Evolutionary conservation across 2,797 vertebrate species (phyloP), one percentile per base, ranked within the genome.

Genomic region (Sebastes oblongus): DNA sequence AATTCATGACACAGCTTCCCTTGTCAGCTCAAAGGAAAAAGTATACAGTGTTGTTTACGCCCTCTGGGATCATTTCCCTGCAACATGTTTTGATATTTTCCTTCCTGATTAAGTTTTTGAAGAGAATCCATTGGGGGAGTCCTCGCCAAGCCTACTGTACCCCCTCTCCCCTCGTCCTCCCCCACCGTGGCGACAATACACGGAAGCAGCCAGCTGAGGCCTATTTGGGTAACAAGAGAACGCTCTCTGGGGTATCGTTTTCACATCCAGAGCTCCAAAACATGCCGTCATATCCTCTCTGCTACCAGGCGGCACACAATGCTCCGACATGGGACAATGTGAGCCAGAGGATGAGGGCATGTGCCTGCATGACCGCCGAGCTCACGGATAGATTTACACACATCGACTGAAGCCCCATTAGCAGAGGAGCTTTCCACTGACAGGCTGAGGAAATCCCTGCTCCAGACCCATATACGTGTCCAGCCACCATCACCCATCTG

Each of bases 361-460:
- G 91, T 74, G 76, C 55, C 77, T 74, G 67, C 74, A 55, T 4
- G 64, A 29, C 67, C 5, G n/a, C 70, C 3, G n/a, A 75, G 77
- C 52, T 69, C 66, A 78, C 2, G 75, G 80, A 90, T 68, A 82
- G 84, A 93, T 86, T 92, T 84, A 87, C 86, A 75, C 75, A 80
- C 82, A 81, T 66, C 42, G 6, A 32, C 58, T 59, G 73, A 78
- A 88, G 73, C 78, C 67, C 78, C 84, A 70, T 90, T 89, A 91
- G 80, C 74, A 11, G 27, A 54, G 73, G 74, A 22, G 80, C 65
- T 8, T 91, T 92, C 82, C 86, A 87, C 72, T 60, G 69, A 89
- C 83, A 81, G 81, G n/a, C 81, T 29, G 81, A 93, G 93, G 92
- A 95, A 94, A 93, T 86, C 92, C 92, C 90, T 77, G 70, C 72